phyloP scores from a whole-genome alignment of 2,113 vertebrate genomes.

The Plecotus auritus region DNA sequence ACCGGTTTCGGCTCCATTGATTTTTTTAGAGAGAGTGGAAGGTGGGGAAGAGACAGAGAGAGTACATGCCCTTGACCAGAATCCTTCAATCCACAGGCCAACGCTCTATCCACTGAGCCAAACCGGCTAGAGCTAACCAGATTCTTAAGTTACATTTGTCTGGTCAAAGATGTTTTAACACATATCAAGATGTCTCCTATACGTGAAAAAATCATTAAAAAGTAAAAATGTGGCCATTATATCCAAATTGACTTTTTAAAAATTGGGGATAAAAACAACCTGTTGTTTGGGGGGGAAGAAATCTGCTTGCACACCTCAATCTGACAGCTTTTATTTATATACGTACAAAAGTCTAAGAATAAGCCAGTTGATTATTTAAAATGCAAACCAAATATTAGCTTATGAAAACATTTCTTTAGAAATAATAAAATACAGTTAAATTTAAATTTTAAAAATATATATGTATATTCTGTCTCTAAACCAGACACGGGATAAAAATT shows the following conservation, averaged over 20 bases:
- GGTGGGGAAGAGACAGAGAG: too few relatives aligned
- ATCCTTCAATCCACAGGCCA: too few relatives aligned
- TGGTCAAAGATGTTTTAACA: background rate
- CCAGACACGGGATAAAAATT: conserved; percentile 4
- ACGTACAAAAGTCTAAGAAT: background rate
- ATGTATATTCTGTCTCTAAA: background rate
- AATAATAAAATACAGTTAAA: background rate
- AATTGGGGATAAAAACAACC: background rate
- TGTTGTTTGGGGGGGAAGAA: background rate
- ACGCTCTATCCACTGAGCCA: too few relatives aligned
- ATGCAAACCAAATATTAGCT: background rate
- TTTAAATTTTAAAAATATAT: background rate
- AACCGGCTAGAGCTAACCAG: background rate
- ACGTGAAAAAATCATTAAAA: background rate
- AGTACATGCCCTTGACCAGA: too few relatives aligned
- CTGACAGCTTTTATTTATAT: background rate
- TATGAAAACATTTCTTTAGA: conserved; percentile 14
- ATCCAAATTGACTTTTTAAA: background rate
- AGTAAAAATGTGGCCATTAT: background rate
- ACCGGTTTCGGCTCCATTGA: too few relatives aligned
- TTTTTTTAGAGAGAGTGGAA: too few relatives aligned
- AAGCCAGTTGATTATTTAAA: conserved; percentile 16
- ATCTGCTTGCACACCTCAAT: background rate
- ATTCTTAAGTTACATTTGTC: background rate
- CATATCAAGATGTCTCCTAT: background rate